A percentile compares a stretch with the other conserved stretches of the same genome.
These are phyloP conservation scores for Characodon lateralis DNA, from an alignment of 2,797 vertebrate genomes.

Conservation along the genomic window DNA sequence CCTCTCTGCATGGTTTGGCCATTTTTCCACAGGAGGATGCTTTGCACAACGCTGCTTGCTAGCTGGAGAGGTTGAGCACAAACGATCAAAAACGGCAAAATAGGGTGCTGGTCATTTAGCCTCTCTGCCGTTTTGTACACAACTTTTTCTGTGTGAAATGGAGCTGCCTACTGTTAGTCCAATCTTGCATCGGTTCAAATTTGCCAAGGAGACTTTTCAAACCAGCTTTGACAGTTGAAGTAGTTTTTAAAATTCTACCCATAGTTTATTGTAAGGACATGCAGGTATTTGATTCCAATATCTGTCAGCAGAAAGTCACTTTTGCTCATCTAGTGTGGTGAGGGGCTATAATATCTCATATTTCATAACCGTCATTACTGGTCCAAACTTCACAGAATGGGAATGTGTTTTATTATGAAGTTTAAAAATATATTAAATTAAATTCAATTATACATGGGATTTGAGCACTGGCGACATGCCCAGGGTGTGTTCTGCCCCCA, in stretches of 20 bases:
- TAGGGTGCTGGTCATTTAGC: not conserved
- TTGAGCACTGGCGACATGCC: not conserved
- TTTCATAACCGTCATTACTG: not conserved
- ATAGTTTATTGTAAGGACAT: not conserved
- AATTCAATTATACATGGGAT: not conserved
- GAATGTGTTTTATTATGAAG: not conserved
- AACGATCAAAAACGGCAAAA: not conserved
- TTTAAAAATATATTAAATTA: not conserved
- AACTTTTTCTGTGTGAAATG: not conserved
- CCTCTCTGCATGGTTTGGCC: slow-evolving; percentile 56
- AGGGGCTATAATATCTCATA: not conserved
- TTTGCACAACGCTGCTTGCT: not conserved
- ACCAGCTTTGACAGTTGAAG: not conserved
- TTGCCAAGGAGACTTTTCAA: not conserved
- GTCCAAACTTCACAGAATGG: not conserved
- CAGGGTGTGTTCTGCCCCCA: not conserved
- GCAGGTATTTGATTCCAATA: not conserved
- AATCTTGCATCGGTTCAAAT: not conserved
- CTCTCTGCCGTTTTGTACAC: not conserved
- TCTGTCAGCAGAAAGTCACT: not conserved
- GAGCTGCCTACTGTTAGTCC: not conserved
- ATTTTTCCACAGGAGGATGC: slow-evolving; percentile 48
- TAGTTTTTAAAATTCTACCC: not conserved
- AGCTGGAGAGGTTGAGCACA: not conserved
- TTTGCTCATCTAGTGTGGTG: not conserved